Evolutionary conservation across 2,888 invertebrate genomes (phyloP), one percentile per base, ranked within the genome.

Genomic region (Schizaphis graminum): DNA sequence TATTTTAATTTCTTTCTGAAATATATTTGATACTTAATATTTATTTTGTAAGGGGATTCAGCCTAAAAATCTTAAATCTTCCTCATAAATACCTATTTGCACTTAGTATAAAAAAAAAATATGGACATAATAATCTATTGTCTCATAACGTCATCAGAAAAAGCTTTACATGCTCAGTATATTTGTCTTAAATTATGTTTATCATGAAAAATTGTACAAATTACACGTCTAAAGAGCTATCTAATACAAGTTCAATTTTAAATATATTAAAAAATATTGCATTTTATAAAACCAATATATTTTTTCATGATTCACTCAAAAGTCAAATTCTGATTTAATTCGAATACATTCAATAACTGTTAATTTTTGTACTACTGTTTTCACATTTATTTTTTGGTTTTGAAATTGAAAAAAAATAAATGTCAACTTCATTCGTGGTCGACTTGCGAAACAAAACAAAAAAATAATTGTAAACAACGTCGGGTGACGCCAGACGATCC

Each of bases 381-480:
- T 35, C 16, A 16, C 7, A 3, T 67, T 67, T 16, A n/a, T n/a
- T 35, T 35, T 67, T 67, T 57, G 26, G 57, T 10, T 57, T 57
- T n/a, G n/a, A 35, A 67, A n/a, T n/a, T 67, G 4, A 67, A 67
- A 67, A 67, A 67, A 67, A n/a, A n/a, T 67, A n/a, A 67, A 67
- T 67, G n/a, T 67, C 67, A n/a, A 67, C 67, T 67, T n/a, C n/a
- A 16, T 67, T 16, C n/a, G 67, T 67, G n/a, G n/a, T 35, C 16
- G n/a, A 67, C n/a, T 67, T 67, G 67, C n/a, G 67, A 67, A 67
- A 67, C n/a, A 35, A 67, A 67, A n/a, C n/a, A 67, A 67, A 67
- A 35, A 53, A 16, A 21, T 53, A 16, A 67, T 16, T 35, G 16
- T 67, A 67, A 67, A 35, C n/a, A 67, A 67, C n/a, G 16, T 67